Base-by-base conservation (phyloP, 2,888 invertebrate genomes). In the Anthophora plumipes region DNA sequence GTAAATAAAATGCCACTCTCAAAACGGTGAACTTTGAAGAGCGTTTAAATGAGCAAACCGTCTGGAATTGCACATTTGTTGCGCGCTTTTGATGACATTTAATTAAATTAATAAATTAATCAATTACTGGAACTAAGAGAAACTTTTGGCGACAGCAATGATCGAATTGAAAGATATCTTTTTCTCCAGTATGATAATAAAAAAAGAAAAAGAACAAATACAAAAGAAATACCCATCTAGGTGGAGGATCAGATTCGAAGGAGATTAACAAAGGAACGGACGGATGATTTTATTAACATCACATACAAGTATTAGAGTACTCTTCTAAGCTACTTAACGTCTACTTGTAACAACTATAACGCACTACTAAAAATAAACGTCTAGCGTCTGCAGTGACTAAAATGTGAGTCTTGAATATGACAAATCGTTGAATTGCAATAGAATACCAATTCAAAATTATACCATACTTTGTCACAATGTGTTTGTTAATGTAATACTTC, bases 221-320 rank as follows among this genome's bases (percentile, higher is more conserved):
- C 17, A 22, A 68, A 61, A 64, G 12, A 69, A 52, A 74, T 74
- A 73, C 57, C 67, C 73, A 74, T 52, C n/a, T 14, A 61, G 20
- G 54, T 48, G 63, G 54, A 50, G n/a, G 37, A 41, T 37, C 57
- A 41, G 54, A 63, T 67, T 69, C n/a, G n/a, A 37, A 63, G 72
- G 77, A 76, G 50, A 80, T 66, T 64, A 66, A 60, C n/a, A n/a
- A 22, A 77, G 81, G 82, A 72, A 77, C 57, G 60, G 70, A 79
- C 64, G 70, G 74, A 77, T 78, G 76, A 87, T 82, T 90, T 90
- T 90, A 89, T 89, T 89, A 71, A 84, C 64, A 85, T 72, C 66
- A 68, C 68, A 81, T 81, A 87, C 83, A 88, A 72, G 73, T 68
- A 85, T 68, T 17, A 76, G n/a, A 79, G 46, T 69, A 84, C 59